Evolutionary conservation across 1,140 invertebrate species (phyloP), one percentile per base, ranked within the genome.

Genomic region (Sitobion miscanthi): DNA sequence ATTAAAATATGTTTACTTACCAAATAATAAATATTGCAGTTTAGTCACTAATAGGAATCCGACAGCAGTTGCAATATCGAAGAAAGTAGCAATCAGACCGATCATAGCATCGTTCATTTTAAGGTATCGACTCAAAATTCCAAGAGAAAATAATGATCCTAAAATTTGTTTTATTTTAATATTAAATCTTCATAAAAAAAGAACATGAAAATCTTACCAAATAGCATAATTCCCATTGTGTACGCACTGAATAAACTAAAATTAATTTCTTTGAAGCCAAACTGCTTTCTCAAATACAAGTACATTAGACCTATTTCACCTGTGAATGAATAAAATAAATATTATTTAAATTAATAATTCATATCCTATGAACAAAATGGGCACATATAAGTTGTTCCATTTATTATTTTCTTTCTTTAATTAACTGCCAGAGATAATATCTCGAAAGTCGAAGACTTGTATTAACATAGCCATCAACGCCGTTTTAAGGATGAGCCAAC

Each of bases 281-380:
- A 94, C 49, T 94, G 94, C 47, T 94, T 94, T 57, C 94, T 82
- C 17, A 94, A 86, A 85, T 94, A 94, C 30, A 94, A 77, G 54
- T 94, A 94, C 47, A 94, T 82, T 6, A 94, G 87, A 35, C 88
- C 94, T 82, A 82, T 90, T 87, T 94, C 94, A 30, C 94, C 94
- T 93, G 88, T n/a, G 88, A 94, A 93, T 30, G 1, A 25, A 69
- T n/a, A 90, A 89, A 35, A 89, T 5, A 52, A 45, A 47, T 42
- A 45, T 30, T 30, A 47, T 47, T 42, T 21, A 69, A n/a, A 77
- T 77, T 17, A n/a, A n/a, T 77, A 77, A 77, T 77, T 69, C 25
- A 7, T 69, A 30, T 69, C 30, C 0, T 69, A n/a, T 14, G 14
- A 30, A 69, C 0, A 4, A 69, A 62, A 69, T 69, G n/a, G 4